Evolutionary conservation across 1,140 invertebrate species (phyloP).

Genomic region (Eupristina koningsbergeri): DNA sequence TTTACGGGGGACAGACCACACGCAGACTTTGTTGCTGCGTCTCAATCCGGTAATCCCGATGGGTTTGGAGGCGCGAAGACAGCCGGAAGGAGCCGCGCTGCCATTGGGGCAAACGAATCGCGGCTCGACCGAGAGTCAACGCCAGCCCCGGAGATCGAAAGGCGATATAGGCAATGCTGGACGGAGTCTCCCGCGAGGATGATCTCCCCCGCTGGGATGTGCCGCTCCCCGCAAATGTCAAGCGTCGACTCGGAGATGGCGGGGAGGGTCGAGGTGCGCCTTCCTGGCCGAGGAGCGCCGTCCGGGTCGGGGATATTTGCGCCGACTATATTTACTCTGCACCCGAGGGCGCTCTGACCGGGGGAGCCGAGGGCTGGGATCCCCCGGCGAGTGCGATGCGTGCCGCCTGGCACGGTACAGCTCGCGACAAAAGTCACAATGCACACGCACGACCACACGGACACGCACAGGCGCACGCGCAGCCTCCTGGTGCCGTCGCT

Average conservation of each 20-base stretch:
- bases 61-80: not conserved
- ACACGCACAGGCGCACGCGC: no score
- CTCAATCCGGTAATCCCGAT: not conserved
- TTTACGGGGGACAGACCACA: not conserved
- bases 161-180: conserved; percentile 23
- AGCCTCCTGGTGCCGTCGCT: not conserved
- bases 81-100: not conserved
- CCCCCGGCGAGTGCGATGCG: conserved; percentile 29
- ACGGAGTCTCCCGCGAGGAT: no score
- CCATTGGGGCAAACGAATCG: not conserved
- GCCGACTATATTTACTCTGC: conserved; percentile 39
- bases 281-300: not conserved
- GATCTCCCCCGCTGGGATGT: no score
- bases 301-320: not conserved
- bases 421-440: conserved; percentile 22
- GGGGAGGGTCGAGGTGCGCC: not conserved
- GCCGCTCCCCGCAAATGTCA: no score
- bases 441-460: no score
- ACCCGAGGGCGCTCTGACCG: not conserved
- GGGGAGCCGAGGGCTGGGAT: conserved; percentile 5
- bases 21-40: not conserved
- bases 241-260: not conserved
- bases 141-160: not conserved
- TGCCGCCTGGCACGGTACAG: conserved; percentile 23
- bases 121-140: not conserved